phyloP scores from a whole-genome alignment of 2,888 invertebrate species.

The Euspilapteryx auroguttella region DNA sequence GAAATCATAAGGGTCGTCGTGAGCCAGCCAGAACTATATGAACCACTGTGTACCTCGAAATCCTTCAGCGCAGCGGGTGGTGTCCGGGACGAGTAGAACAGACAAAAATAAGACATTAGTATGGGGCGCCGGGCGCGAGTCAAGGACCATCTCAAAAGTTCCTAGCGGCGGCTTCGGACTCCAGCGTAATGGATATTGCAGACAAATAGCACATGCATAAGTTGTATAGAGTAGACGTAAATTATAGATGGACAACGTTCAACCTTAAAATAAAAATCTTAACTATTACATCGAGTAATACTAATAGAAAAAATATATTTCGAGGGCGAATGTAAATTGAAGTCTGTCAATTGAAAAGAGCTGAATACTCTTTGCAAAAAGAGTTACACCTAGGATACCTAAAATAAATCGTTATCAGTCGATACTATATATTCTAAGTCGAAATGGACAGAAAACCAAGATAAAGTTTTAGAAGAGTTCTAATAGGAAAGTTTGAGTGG shows the following conservation, averaged over 20 bases:
- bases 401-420: too few relatives aligned
- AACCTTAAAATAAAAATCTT: conserved; percentile 32
- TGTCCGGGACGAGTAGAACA: conserved; percentile 72
- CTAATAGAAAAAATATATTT: conserved; percentile 35
- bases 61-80: conserved; percentile 75
- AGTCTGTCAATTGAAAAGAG: too few relatives aligned
- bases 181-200: conserved; percentile 19
- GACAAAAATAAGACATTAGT: conserved; percentile 70
- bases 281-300: conserved; percentile 50
- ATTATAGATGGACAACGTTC: conserved; percentile 36
- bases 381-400: too few relatives aligned
- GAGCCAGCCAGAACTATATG: conserved; percentile 55
- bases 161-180: conserved; percentile 46
- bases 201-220: conserved; percentile 48
- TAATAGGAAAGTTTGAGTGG: conserved; percentile 75
- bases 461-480: too few relatives aligned
- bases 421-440: too few relatives aligned
- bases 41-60: conserved; percentile 78
- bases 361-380: too few relatives aligned
- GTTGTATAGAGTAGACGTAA: conserved; percentile 21
- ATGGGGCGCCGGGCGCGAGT: conserved; percentile 33
- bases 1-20: conserved; percentile 42
- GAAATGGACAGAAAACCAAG: too few relatives aligned
- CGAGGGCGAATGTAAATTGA: conserved; percentile 20
- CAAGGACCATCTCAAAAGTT: conserved; percentile 95